Conservation (phyloP, 64 coral and sea anemone species). For the Hydrozoanthus tunicans region DNA sequence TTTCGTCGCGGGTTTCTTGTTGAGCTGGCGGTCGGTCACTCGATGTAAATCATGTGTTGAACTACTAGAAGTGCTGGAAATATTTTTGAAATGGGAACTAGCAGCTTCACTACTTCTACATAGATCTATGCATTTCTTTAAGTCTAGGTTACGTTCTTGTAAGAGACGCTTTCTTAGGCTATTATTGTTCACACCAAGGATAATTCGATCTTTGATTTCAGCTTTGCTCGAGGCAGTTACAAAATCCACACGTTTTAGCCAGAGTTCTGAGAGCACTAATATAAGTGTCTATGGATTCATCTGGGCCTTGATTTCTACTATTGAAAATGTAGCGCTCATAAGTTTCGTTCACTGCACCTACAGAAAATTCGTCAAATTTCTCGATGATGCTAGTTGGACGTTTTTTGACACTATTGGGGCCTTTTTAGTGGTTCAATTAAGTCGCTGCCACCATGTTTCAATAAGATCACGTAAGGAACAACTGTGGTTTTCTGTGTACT, state of each 20-base stretch:
- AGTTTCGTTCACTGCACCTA: conserved; percentile 52
- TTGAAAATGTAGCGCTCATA: not conserved
- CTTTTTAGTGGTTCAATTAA: too few species aligned
- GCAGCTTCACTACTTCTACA: conserved; percentile 29
- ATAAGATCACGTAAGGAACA: too few species aligned
- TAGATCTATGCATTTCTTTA: conserved; percentile 36
- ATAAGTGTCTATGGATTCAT: conserved; percentile 17
- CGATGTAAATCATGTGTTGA: not conserved
- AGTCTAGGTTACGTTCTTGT: conserved; percentile 33
- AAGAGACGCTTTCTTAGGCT: not conserved
- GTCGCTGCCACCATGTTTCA: too few species aligned
- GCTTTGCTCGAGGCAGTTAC: conserved; percentile 30
- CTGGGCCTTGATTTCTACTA: conserved; percentile 32
- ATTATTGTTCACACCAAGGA: not conserved
- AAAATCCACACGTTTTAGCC: conserved; percentile 35
- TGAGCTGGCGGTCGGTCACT: not conserved
- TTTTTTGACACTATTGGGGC: too few species aligned
- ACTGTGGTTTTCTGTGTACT: too few species aligned
- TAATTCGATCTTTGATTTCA: conserved; percentile 18
- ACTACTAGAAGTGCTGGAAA: not conserved
- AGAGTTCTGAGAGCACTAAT: conserved; percentile 16
- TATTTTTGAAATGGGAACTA: not conserved
- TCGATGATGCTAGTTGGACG: conserved; percentile 13
- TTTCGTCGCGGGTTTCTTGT: not conserved
- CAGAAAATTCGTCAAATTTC: conserved; percentile 53